Evolutionary conservation across 2,888 invertebrate species (phyloP), one percentile per base, ranked within the genome.

Genomic region (Lasioglossum leucozonium): DNA sequence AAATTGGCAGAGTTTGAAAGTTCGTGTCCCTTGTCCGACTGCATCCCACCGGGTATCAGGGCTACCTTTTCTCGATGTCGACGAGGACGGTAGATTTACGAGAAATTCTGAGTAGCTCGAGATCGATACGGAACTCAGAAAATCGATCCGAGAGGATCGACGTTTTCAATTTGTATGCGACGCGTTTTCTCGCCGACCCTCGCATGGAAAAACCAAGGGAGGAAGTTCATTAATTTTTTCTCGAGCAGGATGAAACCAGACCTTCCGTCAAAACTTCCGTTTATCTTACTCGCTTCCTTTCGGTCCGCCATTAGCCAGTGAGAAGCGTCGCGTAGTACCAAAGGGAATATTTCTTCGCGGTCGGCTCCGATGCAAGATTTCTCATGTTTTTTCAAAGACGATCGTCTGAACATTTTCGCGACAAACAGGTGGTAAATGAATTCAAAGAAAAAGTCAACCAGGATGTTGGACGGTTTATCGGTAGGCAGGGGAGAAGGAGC

Each of bases 1-100:
- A n/a, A 44, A 77, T 26, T 37, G 67, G 26, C 76, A 67, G 67
- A 87, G 84, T 89, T 87, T 81, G 85, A 89, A 84, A 81, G 83
- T 87, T 89, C 89, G 78, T 65, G 72, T 65, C 58, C 26, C n/a
- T 69, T 37, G 4, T 5, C 37, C 67, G 67, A 22, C 22, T 22
- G 22, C 4, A 34, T 65, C 22, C 34, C 37, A 37, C 0, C 22
- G 22, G 22, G 0, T 22, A 67, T 22, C 62, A 0, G 3, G 22
- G 10, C 10, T 37, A 67, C 10, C 22, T 18, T 37, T 4, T 22
- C 37, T 16, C 18, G 30, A 4, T 1, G 13, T 16, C n/a, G 55
- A 4, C 30, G 62, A 6, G 62, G 4, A 65, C 34, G 30, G n/a
- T 3, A 10, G 55, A 30, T 30, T 30, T 18, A 18, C 62, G 62